Base-by-base conservation (phyloP, 2,888 invertebrate genomes). In the Hemaris fuciformis region DNA sequence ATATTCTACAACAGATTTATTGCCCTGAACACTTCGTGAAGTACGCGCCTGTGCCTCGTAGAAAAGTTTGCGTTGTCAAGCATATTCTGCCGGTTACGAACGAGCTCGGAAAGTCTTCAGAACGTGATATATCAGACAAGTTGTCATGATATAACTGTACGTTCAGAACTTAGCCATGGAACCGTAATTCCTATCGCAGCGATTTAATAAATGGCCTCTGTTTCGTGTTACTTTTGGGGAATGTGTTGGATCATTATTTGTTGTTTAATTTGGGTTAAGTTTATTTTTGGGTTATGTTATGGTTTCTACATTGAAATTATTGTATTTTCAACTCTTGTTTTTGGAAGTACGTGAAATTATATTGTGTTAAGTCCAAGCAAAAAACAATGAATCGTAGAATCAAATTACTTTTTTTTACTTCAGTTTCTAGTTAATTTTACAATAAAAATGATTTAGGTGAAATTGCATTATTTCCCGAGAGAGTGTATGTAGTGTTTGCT, bases 41-140 rank as follows among this genome's bases (percentile, higher is more conserved):
- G 25, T 61, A 15, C 57, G 13, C 31, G 20, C 53, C 59, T 56
- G 59, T 38, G 31, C 18, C 10, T 42, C n/a, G 25, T 53, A 3
- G n/a, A 56, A 42, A 62, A 62, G 48, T 53, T 59, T 22, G 13
- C 38, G 31, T 46, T 46, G 42, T 34, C 20, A 22, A 34, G 34
- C 59, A 59, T 59, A 46, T 59, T 59, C 22, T 22, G 31, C 34
- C 20, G 34, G 46, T 31, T 59, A 59, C 22, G 59, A 31, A 45
- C 27, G 59, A 38, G 20, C 22, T 38, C 34, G 27, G 34, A 31
- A 22, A 34, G 8, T 34, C 20, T 59, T 34, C 46, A 27, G 45
- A 5, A 45, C 22, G 31, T 59, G 20, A 59, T 43, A 59, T 46
- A 34, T 59, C 31, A 43, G 18, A 18, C 1, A 59, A 59, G 34